Conservation (phyloP, 2,113 vertebrate genomes). For the Clarias magur region DNA sequence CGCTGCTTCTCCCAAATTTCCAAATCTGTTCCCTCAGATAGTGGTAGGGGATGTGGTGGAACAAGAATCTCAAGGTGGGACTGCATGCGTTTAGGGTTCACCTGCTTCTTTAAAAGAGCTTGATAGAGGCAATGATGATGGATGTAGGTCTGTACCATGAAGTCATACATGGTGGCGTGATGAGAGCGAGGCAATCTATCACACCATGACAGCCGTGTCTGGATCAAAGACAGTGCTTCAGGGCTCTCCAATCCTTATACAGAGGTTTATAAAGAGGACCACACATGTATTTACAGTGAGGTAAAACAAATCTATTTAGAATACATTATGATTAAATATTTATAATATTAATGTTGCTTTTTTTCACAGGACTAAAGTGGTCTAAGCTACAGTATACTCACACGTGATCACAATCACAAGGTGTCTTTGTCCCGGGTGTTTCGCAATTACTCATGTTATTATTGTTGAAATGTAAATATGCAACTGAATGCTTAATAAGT, state of each 20-base stretch:
- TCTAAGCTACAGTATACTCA: background rate
- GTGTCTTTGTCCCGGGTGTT: background rate
- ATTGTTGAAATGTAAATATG: background rate
- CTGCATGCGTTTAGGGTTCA: background rate
- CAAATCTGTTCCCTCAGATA: constrained; percentile 54
- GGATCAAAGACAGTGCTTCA: constrained; percentile 44
- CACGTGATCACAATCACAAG: background rate
- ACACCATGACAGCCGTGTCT: constrained; percentile 42
- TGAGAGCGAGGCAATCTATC: constrained; percentile 56
- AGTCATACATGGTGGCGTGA: constrained; percentile 45
- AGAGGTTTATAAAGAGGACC: background rate
- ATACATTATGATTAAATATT: background rate
- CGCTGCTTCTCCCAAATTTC: constrained; percentile 26
- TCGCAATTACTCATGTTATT: too few relatives aligned
- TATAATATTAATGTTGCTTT: background rate
- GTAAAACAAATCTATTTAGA: background rate
- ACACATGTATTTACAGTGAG: constrained; percentile 1
- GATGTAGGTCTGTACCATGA: constrained; percentile 53
- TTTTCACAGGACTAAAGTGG: background rate
- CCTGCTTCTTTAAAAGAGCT: constrained; percentile 49
- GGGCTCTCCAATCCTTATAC: constrained; percentile 47
- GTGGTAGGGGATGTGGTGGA: constrained; percentile 57
- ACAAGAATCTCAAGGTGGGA: constrained; percentile 56
- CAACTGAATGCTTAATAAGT: background rate
- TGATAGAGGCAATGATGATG: constrained; percentile 58